A percentile compares a stretch with the other conserved stretches of the same genome.
Evolutionary conservation across 2,888 invertebrate genomes (phyloP).

Genomic region (Drosophila paranaensis): DNA sequence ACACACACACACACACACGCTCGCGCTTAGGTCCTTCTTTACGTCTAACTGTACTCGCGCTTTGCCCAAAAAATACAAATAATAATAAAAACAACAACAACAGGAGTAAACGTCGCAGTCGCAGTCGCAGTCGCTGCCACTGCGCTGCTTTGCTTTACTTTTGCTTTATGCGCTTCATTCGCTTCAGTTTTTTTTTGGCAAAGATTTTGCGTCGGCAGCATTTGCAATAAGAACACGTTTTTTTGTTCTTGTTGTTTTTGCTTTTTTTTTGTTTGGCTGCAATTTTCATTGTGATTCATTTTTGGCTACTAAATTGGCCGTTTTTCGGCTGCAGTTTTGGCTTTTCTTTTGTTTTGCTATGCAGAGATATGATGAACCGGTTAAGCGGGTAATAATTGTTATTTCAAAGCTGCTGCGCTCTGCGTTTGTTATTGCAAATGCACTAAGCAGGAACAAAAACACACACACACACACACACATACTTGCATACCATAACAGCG

Average conservation of each 20-base stretch:
- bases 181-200: slow-evolving; percentile 36
- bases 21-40: slow-evolving; percentile 45
- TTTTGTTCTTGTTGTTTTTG: slow-evolving; percentile 20
- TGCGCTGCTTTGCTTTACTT: slow-evolving; percentile 35
- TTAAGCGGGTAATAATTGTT: slow-evolving; percentile 51
- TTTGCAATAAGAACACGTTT: slow-evolving; percentile 46
- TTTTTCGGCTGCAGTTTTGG: slow-evolving; percentile 30
- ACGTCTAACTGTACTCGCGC: slow-evolving; percentile 45
- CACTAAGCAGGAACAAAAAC: slow-evolving; percentile 5
- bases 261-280: slow-evolving; percentile 39
- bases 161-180: slow-evolving; percentile 13
- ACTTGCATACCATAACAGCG: background rate
- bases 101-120: slow-evolving; percentile 15
- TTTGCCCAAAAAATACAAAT: slow-evolving; percentile 18
- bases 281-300: slow-evolving; percentile 60
- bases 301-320: slow-evolving; percentile 48
- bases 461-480: background rate
- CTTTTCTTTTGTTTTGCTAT: slow-evolving; percentile 36
- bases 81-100: slow-evolving; percentile 23
- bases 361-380: slow-evolving; percentile 45
- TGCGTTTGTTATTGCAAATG: slow-evolving; percentile 48
- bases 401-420: slow-evolving; percentile 37
- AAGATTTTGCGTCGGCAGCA: slow-evolving; percentile 16
- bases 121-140: slow-evolving; percentile 7
- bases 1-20: slow-evolving; percentile 12